A percentile compares a stretch with the other conserved stretches of the same genome.
These are phyloP conservation scores for Chamaea fasciata DNA, from an alignment of 2,113 vertebrate species.

Conservation along the genomic window DNA sequence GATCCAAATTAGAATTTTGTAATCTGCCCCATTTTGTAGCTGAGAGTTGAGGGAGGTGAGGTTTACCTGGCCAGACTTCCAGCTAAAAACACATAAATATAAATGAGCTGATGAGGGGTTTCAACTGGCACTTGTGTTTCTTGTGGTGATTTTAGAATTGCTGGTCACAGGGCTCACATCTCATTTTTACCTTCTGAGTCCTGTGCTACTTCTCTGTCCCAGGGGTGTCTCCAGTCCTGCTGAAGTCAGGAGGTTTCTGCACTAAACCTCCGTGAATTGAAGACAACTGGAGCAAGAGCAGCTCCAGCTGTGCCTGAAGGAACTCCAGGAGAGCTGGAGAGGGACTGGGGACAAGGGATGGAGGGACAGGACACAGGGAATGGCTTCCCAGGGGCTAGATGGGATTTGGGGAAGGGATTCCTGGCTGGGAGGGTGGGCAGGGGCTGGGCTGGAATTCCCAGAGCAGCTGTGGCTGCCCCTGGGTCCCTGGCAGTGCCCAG, in stretches of 20 bases:
- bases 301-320: accelerated
- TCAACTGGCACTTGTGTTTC: background rate
- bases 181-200: background rate
- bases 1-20: background rate
- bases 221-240: background rate
- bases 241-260: background rate
- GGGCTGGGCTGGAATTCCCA: background rate
- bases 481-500: background rate
- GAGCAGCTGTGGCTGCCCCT: background rate
- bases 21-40: background rate
- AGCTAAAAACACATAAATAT: no score
- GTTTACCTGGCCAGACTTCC: background rate
- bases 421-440: background rate
- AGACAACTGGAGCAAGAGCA: background rate
- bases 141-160: background rate
- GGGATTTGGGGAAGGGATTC: background rate
- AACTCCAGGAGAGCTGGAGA: background rate
- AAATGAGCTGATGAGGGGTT: background rate
- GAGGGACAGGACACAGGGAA: background rate
- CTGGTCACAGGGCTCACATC: background rate
- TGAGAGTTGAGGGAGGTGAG: background rate
- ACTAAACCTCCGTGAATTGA: accelerated
- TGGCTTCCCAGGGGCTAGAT: background rate
- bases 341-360: background rate
- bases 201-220: background rate